Percentiles rank a stretch among this genome's conserved stretches.
Conservation (phyloP, 1,140 invertebrate genomes). For the Bombus huntii region DNA sequence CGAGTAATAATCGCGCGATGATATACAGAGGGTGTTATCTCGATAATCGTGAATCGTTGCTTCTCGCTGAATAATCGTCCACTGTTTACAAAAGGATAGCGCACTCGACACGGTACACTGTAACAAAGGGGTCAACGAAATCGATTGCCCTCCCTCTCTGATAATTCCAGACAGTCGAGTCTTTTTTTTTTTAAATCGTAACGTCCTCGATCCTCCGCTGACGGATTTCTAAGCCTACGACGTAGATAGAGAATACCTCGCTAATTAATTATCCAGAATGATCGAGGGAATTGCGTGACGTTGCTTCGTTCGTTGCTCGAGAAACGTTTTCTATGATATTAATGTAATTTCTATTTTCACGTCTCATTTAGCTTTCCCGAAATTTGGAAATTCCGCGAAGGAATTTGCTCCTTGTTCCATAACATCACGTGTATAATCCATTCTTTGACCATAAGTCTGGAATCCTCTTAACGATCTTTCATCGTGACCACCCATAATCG, state of each 20-base stretch:
- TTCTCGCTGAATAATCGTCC: background rate
- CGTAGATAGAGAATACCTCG: background rate
- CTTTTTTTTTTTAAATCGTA: constrained; percentile 7
- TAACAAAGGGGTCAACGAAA: constrained; percentile 59
- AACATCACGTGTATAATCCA: background rate
- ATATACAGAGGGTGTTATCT: background rate
- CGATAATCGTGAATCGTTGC: background rate
- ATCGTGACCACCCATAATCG: constrained; percentile 5
- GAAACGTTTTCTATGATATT: background rate
- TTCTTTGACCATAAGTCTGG: background rate
- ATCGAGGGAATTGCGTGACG: constrained; percentile 25
- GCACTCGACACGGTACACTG: constrained; percentile 9
- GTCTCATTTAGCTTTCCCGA: background rate
- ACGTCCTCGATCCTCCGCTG: background rate
- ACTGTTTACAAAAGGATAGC: constrained; percentile 39
- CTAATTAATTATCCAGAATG: constrained; percentile 31
- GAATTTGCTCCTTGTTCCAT: background rate
- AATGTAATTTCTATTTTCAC: constrained; percentile 9
- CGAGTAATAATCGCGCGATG: background rate
- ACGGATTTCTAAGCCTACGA: no score
- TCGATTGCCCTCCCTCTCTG: constrained; percentile 52
- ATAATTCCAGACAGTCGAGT: constrained; percentile 44
- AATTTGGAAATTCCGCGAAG: background rate
- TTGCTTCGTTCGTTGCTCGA: background rate
- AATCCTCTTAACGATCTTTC: constrained; percentile 16